A percentile compares a stretch with the other conserved stretches of the same genome.
Conservation (phyloP, 1,140 invertebrate species). For the Drosophila lini region DNA sequence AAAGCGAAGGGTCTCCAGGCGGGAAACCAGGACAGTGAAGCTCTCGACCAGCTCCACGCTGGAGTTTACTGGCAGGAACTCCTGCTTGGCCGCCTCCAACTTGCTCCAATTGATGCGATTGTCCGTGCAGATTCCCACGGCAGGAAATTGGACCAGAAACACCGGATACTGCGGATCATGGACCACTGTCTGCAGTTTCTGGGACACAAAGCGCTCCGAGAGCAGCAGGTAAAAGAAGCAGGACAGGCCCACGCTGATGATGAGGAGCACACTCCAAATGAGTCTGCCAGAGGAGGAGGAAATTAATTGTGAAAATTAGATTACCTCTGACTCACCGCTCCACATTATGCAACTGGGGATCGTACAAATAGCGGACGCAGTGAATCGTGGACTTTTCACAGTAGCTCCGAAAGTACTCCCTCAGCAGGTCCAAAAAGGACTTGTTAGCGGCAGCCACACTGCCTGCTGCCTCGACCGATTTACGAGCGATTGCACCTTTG, state of each 20-base stretch:
- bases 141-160: conserved; percentile 88
- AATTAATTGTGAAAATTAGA: too few species aligned
- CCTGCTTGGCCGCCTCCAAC: conserved; percentile 59
- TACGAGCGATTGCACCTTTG: conserved; percentile 16
- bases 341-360: conserved; percentile 63
- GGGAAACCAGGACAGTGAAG: conserved; percentile 50
- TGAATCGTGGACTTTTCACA: conserved; percentile 76
- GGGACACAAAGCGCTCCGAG: conserved; percentile 62
- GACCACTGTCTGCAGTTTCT: conserved; percentile 85
- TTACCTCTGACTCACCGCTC: conserved; percentile 45
- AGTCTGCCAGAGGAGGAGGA: conserved; percentile 26
- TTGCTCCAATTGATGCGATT: conserved; percentile 85
- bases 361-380: conserved; percentile 73
- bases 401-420: conserved; percentile 64
- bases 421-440: conserved; percentile 47
- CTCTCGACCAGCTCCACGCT: conserved; percentile 34
- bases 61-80: conserved; percentile 63
- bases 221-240: conserved; percentile 61
- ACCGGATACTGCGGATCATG: conserved; percentile 88
- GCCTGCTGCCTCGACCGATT: background rate
- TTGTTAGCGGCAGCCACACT: conserved; percentile 15
- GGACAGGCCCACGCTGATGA: conserved; percentile 55
- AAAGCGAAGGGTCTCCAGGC: conserved; percentile 63
- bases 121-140: conserved; percentile 88
- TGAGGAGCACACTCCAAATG: conserved; percentile 63